A percentile compares a stretch with the other conserved stretches of the same genome.
phyloP scores from a whole-genome alignment of 2,888 invertebrate species.

The Anarsia innoxiella region DNA sequence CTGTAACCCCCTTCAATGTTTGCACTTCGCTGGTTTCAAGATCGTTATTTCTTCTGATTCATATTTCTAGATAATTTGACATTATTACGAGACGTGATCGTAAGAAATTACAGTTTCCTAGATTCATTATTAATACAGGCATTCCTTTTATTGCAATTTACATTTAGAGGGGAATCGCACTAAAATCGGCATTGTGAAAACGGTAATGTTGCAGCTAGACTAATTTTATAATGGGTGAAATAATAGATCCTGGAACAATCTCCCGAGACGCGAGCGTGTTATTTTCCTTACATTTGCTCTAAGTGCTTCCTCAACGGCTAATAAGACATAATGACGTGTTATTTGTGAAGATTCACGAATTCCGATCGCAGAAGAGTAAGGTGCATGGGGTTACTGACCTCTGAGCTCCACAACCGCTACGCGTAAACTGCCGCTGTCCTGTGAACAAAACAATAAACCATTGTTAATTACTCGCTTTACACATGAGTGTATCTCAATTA shows the following conservation, averaged over 20 bases:
- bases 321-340: slow-evolving; percentile 69
- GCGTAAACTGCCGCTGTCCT: slow-evolving; percentile 45
- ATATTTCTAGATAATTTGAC: slow-evolving; percentile 40
- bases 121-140: slow-evolving; percentile 5
- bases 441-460: slow-evolving; percentile 52
- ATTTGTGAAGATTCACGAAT: slow-evolving; percentile 70
- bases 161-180: slow-evolving; percentile 1
- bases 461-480: slow-evolving; percentile 53
- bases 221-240: slow-evolving; percentile 51
- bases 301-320: slow-evolving; percentile 67
- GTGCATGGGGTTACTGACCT: slow-evolving; percentile 64
- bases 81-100: slow-evolving; percentile 34
- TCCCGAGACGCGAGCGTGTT: slow-evolving; percentile 46
- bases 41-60: slow-evolving; percentile 42
- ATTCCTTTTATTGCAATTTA: neutral
- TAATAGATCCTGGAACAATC: slow-evolving; percentile 54
- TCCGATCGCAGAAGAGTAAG: slow-evolving; percentile 55
- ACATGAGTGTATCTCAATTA: slow-evolving; percentile 50
- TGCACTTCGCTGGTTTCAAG: slow-evolving; percentile 54
- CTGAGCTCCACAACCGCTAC: slow-evolving; percentile 52
- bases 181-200: slow-evolving; percentile 2
- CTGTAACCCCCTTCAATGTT: slow-evolving; percentile 51
- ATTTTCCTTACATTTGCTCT: slow-evolving; percentile 63
- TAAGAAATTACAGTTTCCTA: slow-evolving; percentile 23
- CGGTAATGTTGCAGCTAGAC: slow-evolving; percentile 26